Evolutionary conservation across 2,888 invertebrate species (phyloP).

Genomic region (Pristionchus entomophagus): DNA sequence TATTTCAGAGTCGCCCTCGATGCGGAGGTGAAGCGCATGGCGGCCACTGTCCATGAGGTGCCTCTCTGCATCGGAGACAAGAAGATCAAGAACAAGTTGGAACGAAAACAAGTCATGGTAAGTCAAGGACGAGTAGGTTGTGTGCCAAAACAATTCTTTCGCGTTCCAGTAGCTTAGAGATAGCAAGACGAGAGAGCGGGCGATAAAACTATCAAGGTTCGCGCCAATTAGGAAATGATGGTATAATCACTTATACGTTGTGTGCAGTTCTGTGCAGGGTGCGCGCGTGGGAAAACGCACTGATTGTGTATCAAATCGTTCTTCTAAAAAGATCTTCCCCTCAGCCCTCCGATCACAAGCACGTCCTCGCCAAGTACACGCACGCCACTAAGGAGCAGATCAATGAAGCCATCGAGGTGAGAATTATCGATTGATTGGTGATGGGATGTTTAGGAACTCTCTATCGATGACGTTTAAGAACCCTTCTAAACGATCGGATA

Average conservation of each 20-base stretch:
- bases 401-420: slow-evolving; percentile 81
- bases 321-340: slow-evolving; percentile 62
- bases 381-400: slow-evolving; percentile 89
- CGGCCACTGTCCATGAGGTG: slow-evolving; percentile 81
- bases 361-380: slow-evolving; percentile 91
- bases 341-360: slow-evolving; percentile 91
- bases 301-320: neutral
- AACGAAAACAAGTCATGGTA: slow-evolving; percentile 85
- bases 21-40: slow-evolving; percentile 53
- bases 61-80: slow-evolving; percentile 97
- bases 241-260: neutral
- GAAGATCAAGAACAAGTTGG: slow-evolving; percentile 78
- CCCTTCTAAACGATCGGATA: too few species aligned
- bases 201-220: neutral
- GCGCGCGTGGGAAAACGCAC: slow-evolving; percentile 2
- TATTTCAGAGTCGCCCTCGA: slow-evolving; percentile 53
- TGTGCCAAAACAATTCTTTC: too few species aligned
- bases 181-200: neutral
- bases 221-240: neutral
- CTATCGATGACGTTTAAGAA: too few species aligned
- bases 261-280: neutral
- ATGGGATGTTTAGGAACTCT: too few species aligned
- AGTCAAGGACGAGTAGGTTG: slow-evolving; percentile 53
- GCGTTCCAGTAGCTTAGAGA: too few species aligned
- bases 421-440: neutral